A percentile compares a stretch with the other conserved stretches of the same genome.
These are phyloP conservation scores for Samia ricini DNA, from an alignment of 1,140 invertebrate genomes.

Conservation along the genomic window DNA sequence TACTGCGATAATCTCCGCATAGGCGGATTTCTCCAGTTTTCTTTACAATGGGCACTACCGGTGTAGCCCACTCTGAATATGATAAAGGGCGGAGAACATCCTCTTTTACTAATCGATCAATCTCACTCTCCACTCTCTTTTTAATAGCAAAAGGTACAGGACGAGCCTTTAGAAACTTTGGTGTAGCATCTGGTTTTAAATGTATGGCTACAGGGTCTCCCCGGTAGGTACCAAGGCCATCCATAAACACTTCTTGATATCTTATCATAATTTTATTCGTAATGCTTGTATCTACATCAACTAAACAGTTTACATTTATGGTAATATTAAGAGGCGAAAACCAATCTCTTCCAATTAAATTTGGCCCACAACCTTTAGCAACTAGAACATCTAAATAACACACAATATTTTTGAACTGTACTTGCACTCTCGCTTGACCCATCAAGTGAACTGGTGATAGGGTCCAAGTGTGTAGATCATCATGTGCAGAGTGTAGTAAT, in stretches of 20 bases:
- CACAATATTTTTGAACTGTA: constrained; percentile 19
- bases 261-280: constrained; percentile 29
- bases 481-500: too few relatives aligned
- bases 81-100: constrained; percentile 30
- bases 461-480: too few relatives aligned
- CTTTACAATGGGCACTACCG: constrained; percentile 68
- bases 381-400: constrained; percentile 15
- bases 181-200: too few relatives aligned
- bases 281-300: too few relatives aligned
- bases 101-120: constrained; percentile 43
- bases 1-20: constrained; percentile 67
- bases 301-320: too few relatives aligned
- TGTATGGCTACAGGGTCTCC: constrained; percentile 28
- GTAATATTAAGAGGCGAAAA: too few relatives aligned
- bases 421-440: constrained; percentile 17
- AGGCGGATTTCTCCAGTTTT: constrained; percentile 53
- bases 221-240: constrained; percentile 34
- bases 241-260: too few relatives aligned
- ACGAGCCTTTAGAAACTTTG: constrained; percentile 41
- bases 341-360: too few relatives aligned
- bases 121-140: constrained; percentile 60
- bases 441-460: too few relatives aligned
- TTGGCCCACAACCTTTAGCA: constrained; percentile 20
- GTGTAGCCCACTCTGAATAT: constrained; percentile 59
- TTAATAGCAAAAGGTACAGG: constrained; percentile 57